Conservation (phyloP, 2,113 vertebrate species). For the Mobula hypostoma region DNA sequence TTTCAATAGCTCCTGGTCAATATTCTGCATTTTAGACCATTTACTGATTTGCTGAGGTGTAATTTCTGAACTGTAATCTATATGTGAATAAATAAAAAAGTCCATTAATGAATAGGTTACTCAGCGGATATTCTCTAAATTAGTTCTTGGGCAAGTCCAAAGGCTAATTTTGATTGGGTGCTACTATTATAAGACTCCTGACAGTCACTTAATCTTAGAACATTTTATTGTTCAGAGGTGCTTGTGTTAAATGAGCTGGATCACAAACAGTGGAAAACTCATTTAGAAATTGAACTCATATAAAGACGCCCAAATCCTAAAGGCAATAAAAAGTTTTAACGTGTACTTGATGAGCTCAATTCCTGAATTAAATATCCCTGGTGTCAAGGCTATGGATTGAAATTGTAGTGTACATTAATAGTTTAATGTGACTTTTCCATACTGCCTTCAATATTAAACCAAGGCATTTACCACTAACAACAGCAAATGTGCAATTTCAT, state of each 20-base stretch:
- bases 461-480: background rate
- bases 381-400: background rate
- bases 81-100: background rate
- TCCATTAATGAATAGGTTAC: background rate
- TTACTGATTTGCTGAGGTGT: background rate
- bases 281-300: conserved; percentile 5
- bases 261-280: background rate
- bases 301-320: background rate
- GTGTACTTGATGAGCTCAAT: conserved; percentile 1
- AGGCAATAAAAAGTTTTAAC: background rate
- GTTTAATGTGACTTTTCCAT: conserved; percentile 8
- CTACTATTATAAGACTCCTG: background rate
- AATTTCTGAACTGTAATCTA: background rate
- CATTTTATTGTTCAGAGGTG: conserved; percentile 21
- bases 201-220: conserved; percentile 11
- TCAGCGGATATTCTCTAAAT: conserved; percentile 5
- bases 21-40: background rate
- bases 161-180: conserved; percentile 25
- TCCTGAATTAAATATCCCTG: background rate
- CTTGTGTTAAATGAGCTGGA: conserved; percentile 1
- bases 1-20: background rate
- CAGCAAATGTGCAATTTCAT: background rate
- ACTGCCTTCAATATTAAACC: background rate
- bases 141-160: background rate
- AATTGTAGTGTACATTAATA: background rate